These are phyloP conservation scores for Deilephila porcellus DNA, from an alignment of 2,888 invertebrate species.

Conservation along the genomic window DNA sequence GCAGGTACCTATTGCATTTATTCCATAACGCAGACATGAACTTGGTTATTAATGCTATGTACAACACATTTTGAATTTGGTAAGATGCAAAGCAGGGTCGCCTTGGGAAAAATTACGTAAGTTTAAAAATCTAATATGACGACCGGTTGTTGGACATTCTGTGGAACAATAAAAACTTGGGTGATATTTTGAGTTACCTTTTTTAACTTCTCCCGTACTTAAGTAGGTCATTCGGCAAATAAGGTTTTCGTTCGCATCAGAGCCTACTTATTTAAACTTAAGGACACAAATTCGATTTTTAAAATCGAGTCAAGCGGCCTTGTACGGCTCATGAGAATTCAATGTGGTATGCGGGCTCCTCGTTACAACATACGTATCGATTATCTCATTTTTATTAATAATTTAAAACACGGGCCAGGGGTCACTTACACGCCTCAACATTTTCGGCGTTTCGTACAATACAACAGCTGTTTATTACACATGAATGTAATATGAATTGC, in stretches of 20 bases:
- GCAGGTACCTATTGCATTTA: no score
- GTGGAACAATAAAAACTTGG: background rate
- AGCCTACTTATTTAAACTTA: background rate
- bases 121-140: background rate
- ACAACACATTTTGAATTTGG: background rate
- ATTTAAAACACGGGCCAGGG: background rate
- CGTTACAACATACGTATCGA: constrained; percentile 10
- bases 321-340: constrained; percentile 8
- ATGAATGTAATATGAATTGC: background rate
- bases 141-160: background rate
- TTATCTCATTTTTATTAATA: constrained; percentile 1
- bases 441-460: no score
- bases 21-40: background rate
- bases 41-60: background rate
- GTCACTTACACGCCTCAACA: no score
- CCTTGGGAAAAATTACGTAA: background rate
- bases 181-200: background rate
- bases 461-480: background rate
- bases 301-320: background rate
- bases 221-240: constrained; percentile 6
- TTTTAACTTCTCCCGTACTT: background rate
- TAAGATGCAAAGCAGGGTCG: background rate
- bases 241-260: background rate
- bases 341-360: background rate
- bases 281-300: constrained; percentile 1